Percentiles rank a stretch among this genome's conserved stretches.
These are phyloP conservation scores for Saguinus midas DNA, from an alignment of 2,113 vertebrate species.

Conservation along the genomic window DNA sequence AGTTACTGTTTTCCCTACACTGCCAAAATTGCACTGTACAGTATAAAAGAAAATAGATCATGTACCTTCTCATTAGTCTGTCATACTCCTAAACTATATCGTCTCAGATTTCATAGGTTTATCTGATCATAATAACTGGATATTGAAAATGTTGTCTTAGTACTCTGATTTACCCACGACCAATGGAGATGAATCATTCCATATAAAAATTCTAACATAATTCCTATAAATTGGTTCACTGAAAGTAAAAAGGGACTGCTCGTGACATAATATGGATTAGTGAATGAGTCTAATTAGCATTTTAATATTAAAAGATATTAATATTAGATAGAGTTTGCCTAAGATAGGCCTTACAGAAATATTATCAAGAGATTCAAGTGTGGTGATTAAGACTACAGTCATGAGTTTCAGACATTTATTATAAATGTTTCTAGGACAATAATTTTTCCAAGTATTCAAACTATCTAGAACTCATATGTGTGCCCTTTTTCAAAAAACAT, in stretches of 20 bases:
- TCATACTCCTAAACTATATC: background rate
- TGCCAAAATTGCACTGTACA: background rate
- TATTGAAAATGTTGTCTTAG: background rate
- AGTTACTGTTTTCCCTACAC: background rate
- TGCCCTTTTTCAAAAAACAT: background rate
- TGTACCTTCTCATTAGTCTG: background rate
- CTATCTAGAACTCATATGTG: background rate
- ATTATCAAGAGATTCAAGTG: background rate
- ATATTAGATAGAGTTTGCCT: background rate
- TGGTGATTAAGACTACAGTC: background rate
- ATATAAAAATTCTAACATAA: background rate
- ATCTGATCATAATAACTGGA: background rate
- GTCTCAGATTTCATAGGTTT: background rate
- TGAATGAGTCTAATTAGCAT: background rate
- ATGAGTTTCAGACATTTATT: background rate
- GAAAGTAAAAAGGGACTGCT: background rate
- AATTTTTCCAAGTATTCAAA: background rate
- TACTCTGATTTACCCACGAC: background rate
- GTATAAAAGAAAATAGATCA: background rate
- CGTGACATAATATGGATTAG: background rate
- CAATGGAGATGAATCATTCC: background rate
- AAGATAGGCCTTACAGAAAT: background rate
- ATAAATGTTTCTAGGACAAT: background rate
- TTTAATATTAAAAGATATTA: conserved; percentile 6
- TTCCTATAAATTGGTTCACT: background rate